Percentiles rank a stretch among this genome's conserved stretches.
Conservation (phyloP, 2,888 invertebrate genomes). For the Myathropa florea region DNA sequence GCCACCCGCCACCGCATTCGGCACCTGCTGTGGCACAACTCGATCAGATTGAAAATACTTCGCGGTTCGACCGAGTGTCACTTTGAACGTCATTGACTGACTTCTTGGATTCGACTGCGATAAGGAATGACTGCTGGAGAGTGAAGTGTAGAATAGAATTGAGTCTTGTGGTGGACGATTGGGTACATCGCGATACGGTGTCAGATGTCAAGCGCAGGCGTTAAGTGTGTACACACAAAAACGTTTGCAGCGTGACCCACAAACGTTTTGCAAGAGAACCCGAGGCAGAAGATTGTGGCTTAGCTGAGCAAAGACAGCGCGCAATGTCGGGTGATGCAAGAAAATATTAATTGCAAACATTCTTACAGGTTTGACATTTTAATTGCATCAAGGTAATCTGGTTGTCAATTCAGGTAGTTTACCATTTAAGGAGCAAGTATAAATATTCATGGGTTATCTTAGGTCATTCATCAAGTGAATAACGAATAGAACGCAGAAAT, state of each 20-base stretch:
- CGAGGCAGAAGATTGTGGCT: not conserved
- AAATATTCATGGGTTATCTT: not conserved
- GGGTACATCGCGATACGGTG: not conserved
- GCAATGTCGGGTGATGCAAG: not conserved
- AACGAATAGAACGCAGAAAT: not conserved
- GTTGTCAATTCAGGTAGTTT: not conserved
- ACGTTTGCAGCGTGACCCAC: no score
- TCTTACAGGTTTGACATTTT: not conserved
- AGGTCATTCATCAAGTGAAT: not conserved
- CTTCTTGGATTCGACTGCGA: not conserved
- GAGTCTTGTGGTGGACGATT: no score
- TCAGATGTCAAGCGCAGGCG: conserved; percentile 15
- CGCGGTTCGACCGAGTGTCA: not conserved
- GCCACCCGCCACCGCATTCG: no score
- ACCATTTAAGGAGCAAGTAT: not conserved
- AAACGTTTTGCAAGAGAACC: not conserved
- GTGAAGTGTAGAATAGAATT: no score
- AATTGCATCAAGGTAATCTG: not conserved
- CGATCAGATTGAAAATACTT: not conserved
- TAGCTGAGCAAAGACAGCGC: no score
- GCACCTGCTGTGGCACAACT: not conserved
- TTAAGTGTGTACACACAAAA: not conserved
- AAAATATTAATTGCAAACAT: not conserved
- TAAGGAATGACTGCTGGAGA: not conserved
- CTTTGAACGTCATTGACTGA: not conserved